Evolutionary conservation across 2,797 vertebrate genomes (phyloP).

Genomic region (Onychomys leucogaster): DNA sequence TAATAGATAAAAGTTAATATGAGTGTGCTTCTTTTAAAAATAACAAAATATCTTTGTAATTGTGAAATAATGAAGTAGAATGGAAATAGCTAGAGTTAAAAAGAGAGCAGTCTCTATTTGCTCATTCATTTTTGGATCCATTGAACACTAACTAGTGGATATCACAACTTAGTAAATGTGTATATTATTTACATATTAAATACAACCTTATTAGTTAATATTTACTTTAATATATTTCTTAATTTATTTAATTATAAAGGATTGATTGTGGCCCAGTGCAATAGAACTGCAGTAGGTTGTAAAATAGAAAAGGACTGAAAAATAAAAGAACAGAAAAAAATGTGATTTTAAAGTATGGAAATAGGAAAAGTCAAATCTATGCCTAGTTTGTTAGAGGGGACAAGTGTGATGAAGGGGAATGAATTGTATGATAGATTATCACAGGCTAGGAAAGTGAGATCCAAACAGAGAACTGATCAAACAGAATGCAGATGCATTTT

Average conservation of each 20-base stretch:
- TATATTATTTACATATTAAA: neutral
- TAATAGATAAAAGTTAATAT: neutral
- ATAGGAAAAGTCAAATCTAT: neutral
- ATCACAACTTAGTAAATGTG: neutral
- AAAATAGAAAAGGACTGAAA: neutral
- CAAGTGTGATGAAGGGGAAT: neutral
- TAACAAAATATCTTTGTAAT: neutral
- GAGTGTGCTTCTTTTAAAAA: neutral
- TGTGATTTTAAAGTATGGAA: neutral
- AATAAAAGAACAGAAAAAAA: neutral
- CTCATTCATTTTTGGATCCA: neutral
- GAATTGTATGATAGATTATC: neutral
- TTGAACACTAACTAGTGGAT: neutral
- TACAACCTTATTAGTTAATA: neutral
- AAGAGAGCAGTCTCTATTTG: neutral
- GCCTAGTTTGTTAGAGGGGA: neutral
- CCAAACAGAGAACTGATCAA: neutral
- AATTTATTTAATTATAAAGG: neutral
- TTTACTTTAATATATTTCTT: neutral
- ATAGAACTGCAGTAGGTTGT: neutral
- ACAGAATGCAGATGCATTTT: neutral
- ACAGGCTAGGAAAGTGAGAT: neutral
- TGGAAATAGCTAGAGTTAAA: neutral
- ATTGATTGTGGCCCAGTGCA: neutral
- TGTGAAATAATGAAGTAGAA: neutral